Percentiles rank a stretch among this genome's conserved stretches.
phyloP scores from a whole-genome alignment of 2,888 invertebrate species.

The Liodrosophila aerea region DNA sequence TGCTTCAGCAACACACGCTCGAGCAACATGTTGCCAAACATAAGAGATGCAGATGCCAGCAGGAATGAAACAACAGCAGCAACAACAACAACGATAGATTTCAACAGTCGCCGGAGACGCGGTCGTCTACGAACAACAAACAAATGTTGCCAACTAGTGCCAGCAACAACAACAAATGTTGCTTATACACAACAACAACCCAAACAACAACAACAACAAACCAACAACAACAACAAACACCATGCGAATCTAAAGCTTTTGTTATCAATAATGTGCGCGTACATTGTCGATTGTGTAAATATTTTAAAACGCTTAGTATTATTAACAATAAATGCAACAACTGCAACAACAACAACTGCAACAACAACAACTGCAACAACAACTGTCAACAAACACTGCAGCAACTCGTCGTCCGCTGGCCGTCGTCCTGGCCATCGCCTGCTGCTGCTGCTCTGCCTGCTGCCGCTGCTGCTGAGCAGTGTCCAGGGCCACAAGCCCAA shows the following conservation, averaged over 20 bases:
- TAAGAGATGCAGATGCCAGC: slow-evolving; percentile 16
- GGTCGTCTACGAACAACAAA: slow-evolving; percentile 79
- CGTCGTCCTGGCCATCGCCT: slow-evolving; percentile 39
- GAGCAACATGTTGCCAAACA: background rate
- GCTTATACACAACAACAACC: slow-evolving; percentile 40
- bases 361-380: slow-evolving; percentile 31
- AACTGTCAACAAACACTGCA: slow-evolving; percentile 20
- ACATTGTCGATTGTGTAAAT: slow-evolving; percentile 74
- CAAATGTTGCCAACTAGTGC: slow-evolving; percentile 58
- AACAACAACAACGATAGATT: slow-evolving; percentile 77
- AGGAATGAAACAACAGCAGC: slow-evolving; percentile 28
- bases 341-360: slow-evolving; percentile 42
- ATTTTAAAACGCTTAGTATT: slow-evolving; percentile 76
- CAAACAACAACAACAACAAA: slow-evolving; percentile 37
- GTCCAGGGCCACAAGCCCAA: slow-evolving; percentile 77
- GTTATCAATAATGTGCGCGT: slow-evolving; percentile 76
- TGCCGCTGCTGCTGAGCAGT: slow-evolving; percentile 54
- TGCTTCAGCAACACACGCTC: slow-evolving; percentile 40
- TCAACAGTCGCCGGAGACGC: slow-evolving; percentile 81
- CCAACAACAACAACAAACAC: slow-evolving; percentile 24
- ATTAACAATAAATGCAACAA: slow-evolving; percentile 67
- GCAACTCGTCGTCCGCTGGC: slow-evolving; percentile 34
- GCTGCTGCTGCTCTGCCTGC: slow-evolving; percentile 53
- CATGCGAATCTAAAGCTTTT: slow-evolving; percentile 53
- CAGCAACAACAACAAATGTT: slow-evolving; percentile 54